phyloP scores from a whole-genome alignment of 2,888 invertebrate genomes.

The Drosophila antonietae region DNA sequence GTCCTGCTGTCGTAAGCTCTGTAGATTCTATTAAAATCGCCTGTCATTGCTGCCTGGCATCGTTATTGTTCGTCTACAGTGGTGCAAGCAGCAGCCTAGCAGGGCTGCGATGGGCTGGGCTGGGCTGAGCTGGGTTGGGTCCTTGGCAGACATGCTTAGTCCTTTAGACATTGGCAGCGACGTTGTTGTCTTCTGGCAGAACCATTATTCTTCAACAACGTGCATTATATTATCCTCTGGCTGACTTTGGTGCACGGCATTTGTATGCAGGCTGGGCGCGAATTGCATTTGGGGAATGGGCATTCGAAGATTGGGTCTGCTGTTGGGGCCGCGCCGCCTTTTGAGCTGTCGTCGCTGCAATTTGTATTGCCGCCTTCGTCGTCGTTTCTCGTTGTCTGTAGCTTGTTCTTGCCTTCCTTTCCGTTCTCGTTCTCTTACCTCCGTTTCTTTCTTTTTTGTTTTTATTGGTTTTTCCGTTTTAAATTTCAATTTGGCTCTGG shows the following conservation, averaged over 20 bases:
- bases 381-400: slow-evolving; percentile 43
- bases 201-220: slow-evolving; percentile 77
- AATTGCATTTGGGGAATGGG: slow-evolving; percentile 72
- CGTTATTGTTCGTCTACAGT: slow-evolving; percentile 67
- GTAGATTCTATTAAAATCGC: slow-evolving; percentile 81
- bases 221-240: slow-evolving; percentile 78
- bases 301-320: slow-evolving; percentile 13
- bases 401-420: slow-evolving; percentile 45
- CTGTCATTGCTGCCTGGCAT: slow-evolving; percentile 79
- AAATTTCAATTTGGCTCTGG: slow-evolving; percentile 80
- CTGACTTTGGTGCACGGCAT: slow-evolving; percentile 60
- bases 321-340: slow-evolving; percentile 44
- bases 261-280: slow-evolving; percentile 75
- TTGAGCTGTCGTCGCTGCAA: slow-evolving; percentile 82
- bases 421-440: no score
- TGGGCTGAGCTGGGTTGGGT: slow-evolving; percentile 7
- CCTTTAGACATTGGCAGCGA: slow-evolving; percentile 57
- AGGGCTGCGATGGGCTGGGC: background rate
- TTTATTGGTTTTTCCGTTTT: slow-evolving; percentile 81
- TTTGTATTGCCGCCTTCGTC: slow-evolving; percentile 72
- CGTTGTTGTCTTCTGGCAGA: slow-evolving; percentile 74
- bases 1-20: slow-evolving; percentile 3
- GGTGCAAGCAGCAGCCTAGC: slow-evolving; percentile 21
- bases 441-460: slow-evolving; percentile 29
- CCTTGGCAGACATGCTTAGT: slow-evolving; percentile 70